Conservation (phyloP, 1,140 invertebrate species). For the Papilio xuthus region DNA sequence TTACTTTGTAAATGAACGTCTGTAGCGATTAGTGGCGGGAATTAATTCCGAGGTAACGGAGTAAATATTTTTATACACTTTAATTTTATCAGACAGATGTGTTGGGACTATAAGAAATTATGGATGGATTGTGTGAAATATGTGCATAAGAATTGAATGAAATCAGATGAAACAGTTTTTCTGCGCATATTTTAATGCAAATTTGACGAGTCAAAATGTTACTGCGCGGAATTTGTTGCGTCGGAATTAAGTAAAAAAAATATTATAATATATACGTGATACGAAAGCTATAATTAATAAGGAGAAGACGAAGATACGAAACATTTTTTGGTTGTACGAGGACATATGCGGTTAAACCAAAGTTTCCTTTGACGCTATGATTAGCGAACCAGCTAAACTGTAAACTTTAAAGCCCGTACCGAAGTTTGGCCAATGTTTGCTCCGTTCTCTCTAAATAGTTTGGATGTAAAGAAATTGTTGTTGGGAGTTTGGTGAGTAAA, state of each 20-base stretch:
- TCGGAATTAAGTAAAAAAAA: no score
- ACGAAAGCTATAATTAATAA: conserved; percentile 2
- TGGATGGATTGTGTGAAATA: no score
- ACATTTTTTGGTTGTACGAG: conserved; percentile 24
- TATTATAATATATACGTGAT: not conserved
- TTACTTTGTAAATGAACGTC: conserved; percentile 15
- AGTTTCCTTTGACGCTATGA: conserved; percentile 49
- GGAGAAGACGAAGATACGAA: not conserved
- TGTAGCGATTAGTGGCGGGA: not conserved
- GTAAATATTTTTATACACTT: not conserved
- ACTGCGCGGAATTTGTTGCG: no score
- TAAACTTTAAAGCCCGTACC: conserved; percentile 37
- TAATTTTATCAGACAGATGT: not conserved
- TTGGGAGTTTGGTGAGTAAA: not conserved
- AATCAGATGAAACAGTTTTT: no score
- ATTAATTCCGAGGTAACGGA: not conserved
- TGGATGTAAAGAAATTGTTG: conserved; percentile 28
- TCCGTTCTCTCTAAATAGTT: conserved; percentile 47
- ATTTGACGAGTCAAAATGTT: no score
- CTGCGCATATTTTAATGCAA: no score
- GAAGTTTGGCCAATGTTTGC: conserved; percentile 43
- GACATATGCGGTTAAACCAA: conserved; percentile 32
- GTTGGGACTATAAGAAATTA: no score
- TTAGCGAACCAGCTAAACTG: conserved; percentile 45
- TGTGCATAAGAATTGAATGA: no score